Conservation (phyloP, 2,797 vertebrate species). For the Pangasius mekongensis region DNA sequence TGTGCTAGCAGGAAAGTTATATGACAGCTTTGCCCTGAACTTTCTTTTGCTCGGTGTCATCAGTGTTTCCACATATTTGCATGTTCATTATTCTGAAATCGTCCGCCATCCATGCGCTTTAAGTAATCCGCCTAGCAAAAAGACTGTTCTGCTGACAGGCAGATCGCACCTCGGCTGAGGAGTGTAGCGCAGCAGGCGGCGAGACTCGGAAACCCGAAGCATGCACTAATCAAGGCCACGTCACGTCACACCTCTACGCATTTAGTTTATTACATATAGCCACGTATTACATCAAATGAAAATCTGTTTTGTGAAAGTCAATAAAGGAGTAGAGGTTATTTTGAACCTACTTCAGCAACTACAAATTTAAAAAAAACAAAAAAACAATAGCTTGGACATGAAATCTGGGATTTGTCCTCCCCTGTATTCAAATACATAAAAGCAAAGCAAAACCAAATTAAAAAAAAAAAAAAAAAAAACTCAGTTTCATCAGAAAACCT, state of each 20-base stretch:
- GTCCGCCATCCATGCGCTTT: background rate
- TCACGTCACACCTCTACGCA: background rate
- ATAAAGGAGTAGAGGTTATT: background rate
- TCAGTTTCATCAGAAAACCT: constrained; percentile 43
- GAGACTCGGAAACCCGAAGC: background rate
- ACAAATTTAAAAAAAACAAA: background rate
- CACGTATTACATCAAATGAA: background rate
- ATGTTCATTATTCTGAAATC: background rate
- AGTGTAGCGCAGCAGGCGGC: background rate
- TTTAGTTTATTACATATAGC: background rate
- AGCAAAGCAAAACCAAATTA: constrained; percentile 8
- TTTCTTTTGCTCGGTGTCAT: background rate
- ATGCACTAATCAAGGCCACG: background rate
- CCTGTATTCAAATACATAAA: constrained; percentile 31
- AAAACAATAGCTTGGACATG: background rate
- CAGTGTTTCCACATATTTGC: background rate
- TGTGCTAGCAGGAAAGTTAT: background rate
- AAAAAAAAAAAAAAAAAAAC: constrained; percentile 7
- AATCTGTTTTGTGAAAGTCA: background rate
- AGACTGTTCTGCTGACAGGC: too few relatives aligned
- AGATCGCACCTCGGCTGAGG: background rate
- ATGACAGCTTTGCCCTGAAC: background rate
- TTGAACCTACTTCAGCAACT: background rate
- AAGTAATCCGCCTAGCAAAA: background rate
- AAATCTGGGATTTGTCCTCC: background rate